Conservation (phyloP, 2,888 invertebrate species). For the Drosophila setosimentum region DNA sequence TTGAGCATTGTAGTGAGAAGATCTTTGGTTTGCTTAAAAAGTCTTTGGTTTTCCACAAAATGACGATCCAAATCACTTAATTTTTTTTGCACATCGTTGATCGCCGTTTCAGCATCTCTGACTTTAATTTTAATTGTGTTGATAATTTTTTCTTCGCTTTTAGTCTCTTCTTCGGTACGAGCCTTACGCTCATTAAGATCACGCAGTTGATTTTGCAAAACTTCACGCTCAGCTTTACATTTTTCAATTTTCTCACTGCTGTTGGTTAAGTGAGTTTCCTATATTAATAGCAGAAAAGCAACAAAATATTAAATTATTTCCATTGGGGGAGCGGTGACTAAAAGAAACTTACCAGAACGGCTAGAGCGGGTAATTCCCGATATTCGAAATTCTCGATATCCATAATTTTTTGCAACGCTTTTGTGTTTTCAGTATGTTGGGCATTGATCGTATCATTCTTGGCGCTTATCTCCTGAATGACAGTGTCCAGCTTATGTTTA, state of each 20-base stretch:
- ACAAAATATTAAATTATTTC: neutral
- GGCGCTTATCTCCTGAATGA: conserved; percentile 27
- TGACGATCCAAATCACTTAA: conserved; percentile 58
- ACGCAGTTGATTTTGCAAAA: conserved; percentile 81
- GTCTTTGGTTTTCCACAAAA: conserved; percentile 49
- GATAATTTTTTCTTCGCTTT: conserved; percentile 64
- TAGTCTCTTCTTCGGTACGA: conserved; percentile 41
- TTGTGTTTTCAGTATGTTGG: conserved; percentile 56
- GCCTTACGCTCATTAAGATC: conserved; percentile 67
- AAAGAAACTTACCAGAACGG: conserved; percentile 76
- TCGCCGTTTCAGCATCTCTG: conserved; percentile 66
- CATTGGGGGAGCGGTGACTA: neutral
- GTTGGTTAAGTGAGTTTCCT: conserved; percentile 57
- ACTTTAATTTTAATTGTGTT: conserved; percentile 84
- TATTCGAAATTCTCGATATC: conserved; percentile 82
- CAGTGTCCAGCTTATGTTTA: conserved; percentile 11
- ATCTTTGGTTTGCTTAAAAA: conserved; percentile 43
- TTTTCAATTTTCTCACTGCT: conserved; percentile 63
- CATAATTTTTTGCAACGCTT: conserved; percentile 63
- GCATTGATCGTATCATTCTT: conserved; percentile 52
- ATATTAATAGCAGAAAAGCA: conserved; percentile 1
- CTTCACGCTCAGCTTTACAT: conserved; percentile 81
- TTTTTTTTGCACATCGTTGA: conserved; percentile 59
- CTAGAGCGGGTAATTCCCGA: conserved; percentile 79
- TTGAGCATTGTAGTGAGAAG: conserved; percentile 34